Percentiles rank a stretch among this genome's conserved stretches.
Evolutionary conservation across 2,113 vertebrate genomes (phyloP).

Genomic region (Limnothrissa miodon): DNA sequence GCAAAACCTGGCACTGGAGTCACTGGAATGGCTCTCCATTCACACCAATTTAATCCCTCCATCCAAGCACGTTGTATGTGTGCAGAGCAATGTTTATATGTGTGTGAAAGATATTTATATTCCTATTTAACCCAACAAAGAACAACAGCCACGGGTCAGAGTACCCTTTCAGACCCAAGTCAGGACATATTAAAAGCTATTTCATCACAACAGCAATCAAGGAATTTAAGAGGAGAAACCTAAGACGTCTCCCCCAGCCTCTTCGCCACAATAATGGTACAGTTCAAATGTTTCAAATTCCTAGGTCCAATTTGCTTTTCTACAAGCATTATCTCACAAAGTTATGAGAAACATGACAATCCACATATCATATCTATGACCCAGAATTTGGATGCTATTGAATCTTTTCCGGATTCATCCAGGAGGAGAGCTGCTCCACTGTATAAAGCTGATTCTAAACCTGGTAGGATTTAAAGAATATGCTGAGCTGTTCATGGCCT

Average conservation of each 20-base stretch:
- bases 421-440: not conserved
- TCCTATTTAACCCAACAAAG: not conserved
- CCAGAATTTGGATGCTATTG: no score
- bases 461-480: not conserved
- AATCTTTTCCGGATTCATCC: no score
- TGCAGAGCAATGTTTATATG: not conserved
- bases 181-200: no score
- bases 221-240: not conserved
- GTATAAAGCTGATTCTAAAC: not conserved
- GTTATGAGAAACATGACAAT: not conserved
- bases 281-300: no score
- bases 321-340: not conserved
- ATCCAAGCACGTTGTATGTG: not conserved
- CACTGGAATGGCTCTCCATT: constrained; percentile 42
- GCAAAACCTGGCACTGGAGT: constrained; percentile 56
- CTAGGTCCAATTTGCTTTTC: not conserved
- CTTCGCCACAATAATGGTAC: no score
- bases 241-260: no score
- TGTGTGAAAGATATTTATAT: not conserved
- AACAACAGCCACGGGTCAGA: not conserved
- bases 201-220: not conserved
- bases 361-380: no score
- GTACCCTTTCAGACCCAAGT: not conserved
- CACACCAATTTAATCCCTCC: not conserved
- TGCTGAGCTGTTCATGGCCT: constrained; percentile 18